Evolutionary conservation across 2,888 invertebrate species (phyloP), one percentile per base, ranked within the genome.

Genomic region (Diarsia mendica): DNA sequence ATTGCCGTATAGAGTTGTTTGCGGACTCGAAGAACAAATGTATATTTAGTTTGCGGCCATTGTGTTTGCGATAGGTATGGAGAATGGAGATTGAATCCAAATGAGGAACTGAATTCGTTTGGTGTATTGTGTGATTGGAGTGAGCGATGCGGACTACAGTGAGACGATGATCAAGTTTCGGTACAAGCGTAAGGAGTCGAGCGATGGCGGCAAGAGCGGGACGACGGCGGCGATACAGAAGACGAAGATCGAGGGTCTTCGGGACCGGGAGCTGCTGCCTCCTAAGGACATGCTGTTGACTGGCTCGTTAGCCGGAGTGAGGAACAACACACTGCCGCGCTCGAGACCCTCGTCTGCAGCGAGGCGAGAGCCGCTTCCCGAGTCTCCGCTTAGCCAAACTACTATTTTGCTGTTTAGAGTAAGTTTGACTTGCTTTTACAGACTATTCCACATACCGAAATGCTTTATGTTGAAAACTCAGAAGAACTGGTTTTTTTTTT

Each of bases 161-260:
- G 91, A 90, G 90, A 94, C 85, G 92, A 97, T 97, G 97, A 97
- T 97, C 84, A 97, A 97, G 94, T 97, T 97, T 95, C 97, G 97
- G 82, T 97, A 97, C 87, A 97, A 97, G 89, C 97, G 97, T 84
- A 97, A 97, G 92, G 97, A 97, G 91, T 89, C 92, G 79, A 94
- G 85, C 90, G 94, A 93, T 91, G 92, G 91, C 70, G 92, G 92
- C 51, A 93, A 93, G 85, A 92, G 90, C 15, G 94, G 94, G 53
- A 92, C 94, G 46, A 92, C 93, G 64, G 92, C 94, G 55, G 93
- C 93, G 76, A 93, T 95, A 79, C 96, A 96, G 91, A 96, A 96
- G 91, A 95, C 95, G 92, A 96, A 96, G 91, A 95, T 96, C 67
- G 96, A 96, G 72, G 95, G 92, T 84, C 89, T 96, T 33, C 92